Base-by-base conservation (phyloP, 2,797 vertebrate species). In the Hyperoplus immaculatus region DNA sequence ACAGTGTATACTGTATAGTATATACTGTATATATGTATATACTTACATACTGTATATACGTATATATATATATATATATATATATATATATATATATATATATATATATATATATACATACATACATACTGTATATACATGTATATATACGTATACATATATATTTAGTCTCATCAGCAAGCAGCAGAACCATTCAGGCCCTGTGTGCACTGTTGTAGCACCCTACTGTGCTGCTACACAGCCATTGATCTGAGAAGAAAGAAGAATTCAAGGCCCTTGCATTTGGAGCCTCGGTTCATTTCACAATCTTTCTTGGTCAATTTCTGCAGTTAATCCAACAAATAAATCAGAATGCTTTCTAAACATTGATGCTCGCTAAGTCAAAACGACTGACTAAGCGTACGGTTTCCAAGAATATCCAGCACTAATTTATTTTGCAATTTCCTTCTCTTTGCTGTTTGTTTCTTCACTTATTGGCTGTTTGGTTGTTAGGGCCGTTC, bases 401-500 rank as follows among this genome's bases (percentile, higher is more conserved):
- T 39, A 0, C n/a, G 4, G 5, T 12, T 11, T 56, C 49, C 13
- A 11, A 45, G 21, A 69, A 49, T 6, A 53, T 59, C 42, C 56
- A n/a, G 64, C 41, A 38, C 16, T 81, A 36, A 16, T 71, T 58
- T 51, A 10, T 47, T 6, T 16, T 38, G 29, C 39, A 0, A 42
- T 77, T 75, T 66, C 39, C 36, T 53, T 39, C 36, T 12, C 3
- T 0, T 6, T 11, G 42, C 15, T 12, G 46, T 77, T 53, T 58
- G 62, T 80, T 69, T 75, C 49, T 73, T 74, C 15, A 4, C 77
- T 51, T 70, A 21, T 49, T 21, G 11, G 54, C 61, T 45, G 68
- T 66, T 56, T 82, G 61, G 72, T 83, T 71, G 78, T 75, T 3
- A 62, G 21, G 16, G 54, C 72, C 43, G 69, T 45, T 61, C 60